phyloP scores from a whole-genome alignment of 2,888 invertebrate species.

The Linnaemya tessellans region DNA sequence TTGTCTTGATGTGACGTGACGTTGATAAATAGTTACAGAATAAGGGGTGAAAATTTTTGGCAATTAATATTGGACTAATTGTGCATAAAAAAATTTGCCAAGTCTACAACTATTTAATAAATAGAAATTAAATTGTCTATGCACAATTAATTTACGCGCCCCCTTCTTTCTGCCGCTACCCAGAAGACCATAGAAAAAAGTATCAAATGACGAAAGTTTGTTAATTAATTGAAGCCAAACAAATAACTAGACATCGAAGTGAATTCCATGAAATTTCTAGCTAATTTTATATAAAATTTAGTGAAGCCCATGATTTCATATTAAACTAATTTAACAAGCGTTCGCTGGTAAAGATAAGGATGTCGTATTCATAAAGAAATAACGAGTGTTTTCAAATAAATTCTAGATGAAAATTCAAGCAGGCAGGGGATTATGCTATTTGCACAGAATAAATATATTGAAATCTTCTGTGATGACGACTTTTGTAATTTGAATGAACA shows the following conservation, averaged over 20 bases:
- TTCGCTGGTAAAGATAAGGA: neutral
- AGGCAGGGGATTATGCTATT: no score
- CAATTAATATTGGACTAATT: no score
- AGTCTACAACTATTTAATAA: neutral
- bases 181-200: neutral
- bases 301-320: neutral
- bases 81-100: no score
- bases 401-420: no score
- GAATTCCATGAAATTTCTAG: neutral
- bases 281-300: neutral
- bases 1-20: no score
- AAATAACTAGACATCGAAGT: neutral
- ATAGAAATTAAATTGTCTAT: neutral
- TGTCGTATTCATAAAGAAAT: neutral
- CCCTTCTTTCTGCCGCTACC: no score
- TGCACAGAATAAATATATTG: no score
- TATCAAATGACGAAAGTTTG: neutral
- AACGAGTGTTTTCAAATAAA: no score
- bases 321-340: neutral
- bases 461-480: no score
- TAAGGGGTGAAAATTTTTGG: no score
- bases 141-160: neutral
- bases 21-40: no score
- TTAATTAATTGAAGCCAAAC: conserved; percentile 2
- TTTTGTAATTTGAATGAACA: no score